Evolutionary conservation across 2,888 invertebrate species (phyloP), one percentile per base, ranked within the genome.

Genomic region (Buathra laborator): DNA sequence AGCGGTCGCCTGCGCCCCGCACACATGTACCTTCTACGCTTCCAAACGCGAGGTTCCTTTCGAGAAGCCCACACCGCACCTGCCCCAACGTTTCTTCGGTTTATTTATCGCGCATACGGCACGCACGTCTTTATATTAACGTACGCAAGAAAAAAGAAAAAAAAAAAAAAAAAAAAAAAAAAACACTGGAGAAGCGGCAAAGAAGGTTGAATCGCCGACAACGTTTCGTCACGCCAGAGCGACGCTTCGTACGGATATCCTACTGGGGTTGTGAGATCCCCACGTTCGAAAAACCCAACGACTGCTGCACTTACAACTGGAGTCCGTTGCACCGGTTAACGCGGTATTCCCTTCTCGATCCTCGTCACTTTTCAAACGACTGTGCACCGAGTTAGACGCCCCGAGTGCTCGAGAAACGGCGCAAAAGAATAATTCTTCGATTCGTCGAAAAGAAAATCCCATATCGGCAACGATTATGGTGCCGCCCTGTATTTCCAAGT

Each of bases 191-290:
- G 76, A 81, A 76, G 29, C 19, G 64, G 29, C 81, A 56, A 51
- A 85, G 85, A 79, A 75, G 59, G 59, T 5, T 5, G 64, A 71
- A 71, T 79, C 83, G 79, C 70, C 79, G 79, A 59, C 74, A 75
- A 82, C 70, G 82, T 71, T 75, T 66, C 87, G 89, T 89, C 89
- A 89, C 87, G 89, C 88, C 81, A 84, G 83, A 88, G 84, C 81
- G 85, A 86, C 86, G 81, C 24, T 81, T 87, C 86, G 83, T 85
- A 85, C 88, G 88, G 85, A 87, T 86, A 86, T 87, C 86, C 88
- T 87, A 59, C 7, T 14, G 88, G 86, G 88, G 87, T 87, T 87
- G 85, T 77, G 62, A 59, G 77, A 76, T 67, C 70, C 75, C 81
- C 76, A 76, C 72, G 24, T 62, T 68, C 64, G 64, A 51, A 48